Evolutionary conservation across 2,797 vertebrate genomes (phyloP).

Genomic region (Phalanger gymnotis): DNA sequence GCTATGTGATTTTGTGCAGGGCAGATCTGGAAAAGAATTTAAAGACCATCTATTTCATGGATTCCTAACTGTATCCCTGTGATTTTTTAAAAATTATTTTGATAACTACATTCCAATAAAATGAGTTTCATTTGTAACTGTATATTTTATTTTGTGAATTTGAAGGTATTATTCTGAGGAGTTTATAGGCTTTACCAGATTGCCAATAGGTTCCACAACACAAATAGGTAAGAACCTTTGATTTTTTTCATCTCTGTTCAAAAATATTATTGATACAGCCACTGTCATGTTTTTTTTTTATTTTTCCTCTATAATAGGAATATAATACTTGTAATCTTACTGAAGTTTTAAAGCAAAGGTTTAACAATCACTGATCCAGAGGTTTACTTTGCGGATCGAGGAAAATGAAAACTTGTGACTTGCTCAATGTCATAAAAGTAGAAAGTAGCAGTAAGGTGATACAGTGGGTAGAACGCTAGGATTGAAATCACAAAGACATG

Average conservation of each 20-base stretch:
- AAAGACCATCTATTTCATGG: neutral
- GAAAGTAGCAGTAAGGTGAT: neutral
- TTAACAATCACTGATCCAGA: too few species aligned
- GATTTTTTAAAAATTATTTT: neutral
- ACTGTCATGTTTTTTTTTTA: too few species aligned
- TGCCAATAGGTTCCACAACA: neutral
- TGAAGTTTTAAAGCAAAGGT: too few species aligned
- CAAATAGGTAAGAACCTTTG: neutral
- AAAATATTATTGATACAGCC: neutral
- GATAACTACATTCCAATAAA: neutral
- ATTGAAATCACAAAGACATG: neutral
- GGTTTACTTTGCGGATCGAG: neutral
- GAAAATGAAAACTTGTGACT: neutral
- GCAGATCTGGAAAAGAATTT: neutral
- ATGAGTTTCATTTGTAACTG: neutral
- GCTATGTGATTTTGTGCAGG: neutral
- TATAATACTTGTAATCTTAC: neutral
- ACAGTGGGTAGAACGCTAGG: neutral
- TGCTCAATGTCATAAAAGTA: neutral
- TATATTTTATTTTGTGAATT: neutral
- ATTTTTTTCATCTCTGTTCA: neutral
- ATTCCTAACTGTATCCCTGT: neutral
- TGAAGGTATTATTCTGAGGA: neutral
- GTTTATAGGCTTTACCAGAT: neutral
- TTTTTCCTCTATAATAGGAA: neutral